These are phyloP conservation scores for Jaculus jaculus DNA, from an alignment of 2,113 vertebrate species.

Conservation along the genomic window DNA sequence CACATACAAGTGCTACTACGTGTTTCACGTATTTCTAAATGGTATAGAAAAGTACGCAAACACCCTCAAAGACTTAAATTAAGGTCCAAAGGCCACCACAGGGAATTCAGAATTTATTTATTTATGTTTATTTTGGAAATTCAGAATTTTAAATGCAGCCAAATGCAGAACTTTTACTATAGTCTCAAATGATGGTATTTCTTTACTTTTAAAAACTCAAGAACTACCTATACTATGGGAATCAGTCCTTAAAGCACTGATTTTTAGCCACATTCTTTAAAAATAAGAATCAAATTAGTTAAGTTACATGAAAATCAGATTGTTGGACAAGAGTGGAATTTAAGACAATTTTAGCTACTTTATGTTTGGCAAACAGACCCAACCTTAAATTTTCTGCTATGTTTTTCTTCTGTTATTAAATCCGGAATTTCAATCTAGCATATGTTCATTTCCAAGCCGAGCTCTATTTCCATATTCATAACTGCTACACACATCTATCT, in stretches of 20 bases:
- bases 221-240: background rate
- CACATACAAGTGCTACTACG: background rate
- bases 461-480: too few relatives aligned
- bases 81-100: too few relatives aligned
- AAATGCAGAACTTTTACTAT: background rate
- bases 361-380: background rate
- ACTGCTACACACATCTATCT: too few relatives aligned
- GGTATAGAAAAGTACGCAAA: background rate
- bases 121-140: too few relatives aligned
- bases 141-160: background rate
- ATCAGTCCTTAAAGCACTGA: background rate
- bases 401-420: too few relatives aligned
- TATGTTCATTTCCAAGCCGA: too few relatives aligned
- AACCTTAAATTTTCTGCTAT: background rate
- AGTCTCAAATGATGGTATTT: background rate
- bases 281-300: background rate
- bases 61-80: too few relatives aligned
- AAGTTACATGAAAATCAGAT: background rate
- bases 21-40: background rate
- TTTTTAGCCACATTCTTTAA: background rate
- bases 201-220: background rate
- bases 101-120: too few relatives aligned
- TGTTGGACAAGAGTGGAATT: background rate
- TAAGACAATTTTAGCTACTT: conserved; percentile 6
- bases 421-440: too few relatives aligned